Conservation (phyloP, 2,113 vertebrate species). For the Sebastes schlegelii region DNA sequence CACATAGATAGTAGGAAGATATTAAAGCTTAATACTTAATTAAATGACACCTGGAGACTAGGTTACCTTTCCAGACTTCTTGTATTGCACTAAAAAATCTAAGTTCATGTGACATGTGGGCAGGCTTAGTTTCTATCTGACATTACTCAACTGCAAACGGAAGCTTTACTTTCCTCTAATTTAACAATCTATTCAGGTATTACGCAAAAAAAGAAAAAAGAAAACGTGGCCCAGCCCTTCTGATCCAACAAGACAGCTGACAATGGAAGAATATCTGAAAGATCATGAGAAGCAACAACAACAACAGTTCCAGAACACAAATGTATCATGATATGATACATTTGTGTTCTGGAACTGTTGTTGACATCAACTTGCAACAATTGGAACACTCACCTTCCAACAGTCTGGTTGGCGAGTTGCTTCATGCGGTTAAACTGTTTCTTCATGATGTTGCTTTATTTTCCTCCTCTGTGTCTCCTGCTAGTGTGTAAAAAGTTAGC, state of each 20-base stretch:
- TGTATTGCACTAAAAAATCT: background rate
- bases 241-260: constrained; percentile 20
- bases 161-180: background rate
- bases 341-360: no score
- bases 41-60: background rate
- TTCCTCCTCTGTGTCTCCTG: constrained; percentile 14
- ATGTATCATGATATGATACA: no score
- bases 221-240: constrained; percentile 37
- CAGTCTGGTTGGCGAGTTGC: constrained; percentile 97
- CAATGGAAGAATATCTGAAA: background rate
- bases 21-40: background rate
- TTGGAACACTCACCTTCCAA: constrained; percentile 88
- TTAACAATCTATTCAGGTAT: background rate
- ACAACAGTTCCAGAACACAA: background rate
- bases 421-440: constrained; percentile 97
- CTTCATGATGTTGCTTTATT: constrained; percentile 85
- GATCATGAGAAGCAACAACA: background rate
- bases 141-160: background rate
- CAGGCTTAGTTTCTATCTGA: background rate
- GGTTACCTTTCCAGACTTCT: background rate
- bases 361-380: constrained; percentile 13
- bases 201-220: background rate
- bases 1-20: background rate
- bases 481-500: constrained; percentile 57
- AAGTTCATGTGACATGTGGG: background rate